These are phyloP conservation scores for Trichomalopsis sarcophagae DNA, from an alignment of 1,140 invertebrate species.

Conservation along the genomic window DNA sequence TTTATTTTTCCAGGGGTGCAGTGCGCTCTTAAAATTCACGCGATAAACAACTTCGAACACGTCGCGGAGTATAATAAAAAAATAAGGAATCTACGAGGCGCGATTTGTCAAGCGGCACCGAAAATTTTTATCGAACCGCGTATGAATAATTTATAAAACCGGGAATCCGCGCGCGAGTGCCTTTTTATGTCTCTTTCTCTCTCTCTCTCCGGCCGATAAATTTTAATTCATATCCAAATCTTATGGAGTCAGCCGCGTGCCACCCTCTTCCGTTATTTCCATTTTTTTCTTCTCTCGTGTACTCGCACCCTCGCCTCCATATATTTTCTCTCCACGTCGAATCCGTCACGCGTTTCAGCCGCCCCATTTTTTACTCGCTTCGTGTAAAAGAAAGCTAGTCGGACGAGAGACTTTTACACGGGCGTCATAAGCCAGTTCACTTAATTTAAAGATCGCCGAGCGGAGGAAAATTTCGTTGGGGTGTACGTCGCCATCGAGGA, in stretches of 20 bases:
- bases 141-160: constrained; percentile 16
- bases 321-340: constrained; percentile 9
- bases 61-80: neutral
- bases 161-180: constrained; percentile 23
- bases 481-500: neutral
- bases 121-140: neutral
- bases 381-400: constrained; percentile 62
- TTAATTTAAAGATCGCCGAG: constrained; percentile 71
- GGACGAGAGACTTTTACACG: constrained; percentile 66
- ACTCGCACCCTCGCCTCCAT: neutral
- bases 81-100: neutral
- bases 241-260: constrained; percentile 7
- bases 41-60: no score
- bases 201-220: constrained; percentile 14
- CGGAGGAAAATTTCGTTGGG: constrained; percentile 53
- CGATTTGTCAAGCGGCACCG: neutral
- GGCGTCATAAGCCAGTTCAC: constrained; percentile 70
- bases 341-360: constrained; percentile 48
- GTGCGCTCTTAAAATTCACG: neutral
- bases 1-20: neutral
- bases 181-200: constrained; percentile 30
- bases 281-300: neutral
- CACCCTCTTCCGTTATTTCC: constrained; percentile 21
- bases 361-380: neutral
- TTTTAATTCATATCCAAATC: constrained; percentile 53